phyloP scores from a whole-genome alignment of 2,113 vertebrate species.

The Gymnocephalus cernua region DNA sequence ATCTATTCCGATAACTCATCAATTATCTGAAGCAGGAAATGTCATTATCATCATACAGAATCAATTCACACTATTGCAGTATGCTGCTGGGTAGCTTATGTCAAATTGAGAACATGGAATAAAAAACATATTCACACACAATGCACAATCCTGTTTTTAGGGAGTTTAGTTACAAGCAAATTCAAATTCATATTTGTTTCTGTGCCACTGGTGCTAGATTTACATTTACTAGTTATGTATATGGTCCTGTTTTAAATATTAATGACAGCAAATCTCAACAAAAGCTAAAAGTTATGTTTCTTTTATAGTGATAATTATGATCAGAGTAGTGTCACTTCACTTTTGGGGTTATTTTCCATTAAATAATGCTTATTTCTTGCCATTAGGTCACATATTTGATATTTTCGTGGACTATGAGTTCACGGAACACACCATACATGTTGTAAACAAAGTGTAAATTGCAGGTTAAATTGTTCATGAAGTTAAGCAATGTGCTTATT shows the following conservation, averaged over 20 bases:
- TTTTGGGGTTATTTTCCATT: background rate
- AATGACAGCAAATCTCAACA: constrained; percentile 8
- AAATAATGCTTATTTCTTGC: constrained; percentile 6
- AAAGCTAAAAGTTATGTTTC: constrained; percentile 10
- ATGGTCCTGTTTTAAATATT: background rate
- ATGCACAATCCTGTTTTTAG: background rate
- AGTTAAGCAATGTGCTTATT: no score
- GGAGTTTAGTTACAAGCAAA: background rate
- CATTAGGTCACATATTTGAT: constrained; percentile 1
- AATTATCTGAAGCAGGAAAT: constrained; percentile 7
- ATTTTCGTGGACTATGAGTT: constrained; percentile 7
- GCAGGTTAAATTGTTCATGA: no score
- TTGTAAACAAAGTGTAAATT: no score
- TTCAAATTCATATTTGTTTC: background rate
- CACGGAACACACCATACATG: constrained; percentile 38
- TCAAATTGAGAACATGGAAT: background rate
- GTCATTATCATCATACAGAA: constrained; percentile 2
- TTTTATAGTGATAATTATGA: constrained; percentile 1
- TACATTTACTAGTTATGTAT: background rate
- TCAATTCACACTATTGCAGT: background rate
- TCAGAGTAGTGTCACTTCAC: constrained; percentile 13
- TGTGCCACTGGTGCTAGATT: constrained; percentile 17
- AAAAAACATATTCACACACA: background rate
- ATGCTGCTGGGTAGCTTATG: constrained; percentile 3
- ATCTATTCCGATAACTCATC: constrained; percentile 3